Evolutionary conservation across 2,888 invertebrate species (phyloP), one percentile per base, ranked within the genome.

Genomic region (Polietes domitor): DNA sequence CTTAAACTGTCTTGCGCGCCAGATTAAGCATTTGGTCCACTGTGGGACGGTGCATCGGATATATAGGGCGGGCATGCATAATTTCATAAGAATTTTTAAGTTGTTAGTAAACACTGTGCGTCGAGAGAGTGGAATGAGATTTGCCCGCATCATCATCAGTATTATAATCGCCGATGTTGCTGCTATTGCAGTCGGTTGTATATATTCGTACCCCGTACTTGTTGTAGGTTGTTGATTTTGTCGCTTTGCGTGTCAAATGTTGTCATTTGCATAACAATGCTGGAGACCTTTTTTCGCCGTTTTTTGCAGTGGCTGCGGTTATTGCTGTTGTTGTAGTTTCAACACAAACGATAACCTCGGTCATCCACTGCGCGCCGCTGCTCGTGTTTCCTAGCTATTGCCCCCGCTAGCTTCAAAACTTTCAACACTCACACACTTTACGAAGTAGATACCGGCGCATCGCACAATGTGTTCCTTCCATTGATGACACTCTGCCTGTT

Each of bases 181-280:
- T 70, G 61, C n/a, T 28, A 21, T 28, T 26, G 32, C 10, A 32
- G 24, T 61, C 4, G 61, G 61, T 61, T 28, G 32, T 10, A 61
- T 47, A 61, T 28, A 77, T 61, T 73, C 68, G 47, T 47, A n/a
- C n/a, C n/a, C 21, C 37, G 53, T 61, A 50, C 41, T 50, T 72
- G 50, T 84, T 84, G 84, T 84, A 73, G 78, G 84, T 84, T 84
- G 82, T 82, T 82, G 85, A 85, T 80, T 82, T 83, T 80, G 88
- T 86, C 87, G 90, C 88, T 91, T 84, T 89, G 91, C 91, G 91
- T 91, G 91, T 88, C 88, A 89, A 89, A 89, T 87, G 88, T 88
- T 91, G 91, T 91, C 91, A 91, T 91, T 91, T 91, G 91, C 91
- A 91, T 91, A 91, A 91, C 91, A 91, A 91, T 91, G 90, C 89